Evolutionary conservation across 1,140 invertebrate genomes (phyloP).

Genomic region (Diachasmimorpha longicaudata): DNA sequence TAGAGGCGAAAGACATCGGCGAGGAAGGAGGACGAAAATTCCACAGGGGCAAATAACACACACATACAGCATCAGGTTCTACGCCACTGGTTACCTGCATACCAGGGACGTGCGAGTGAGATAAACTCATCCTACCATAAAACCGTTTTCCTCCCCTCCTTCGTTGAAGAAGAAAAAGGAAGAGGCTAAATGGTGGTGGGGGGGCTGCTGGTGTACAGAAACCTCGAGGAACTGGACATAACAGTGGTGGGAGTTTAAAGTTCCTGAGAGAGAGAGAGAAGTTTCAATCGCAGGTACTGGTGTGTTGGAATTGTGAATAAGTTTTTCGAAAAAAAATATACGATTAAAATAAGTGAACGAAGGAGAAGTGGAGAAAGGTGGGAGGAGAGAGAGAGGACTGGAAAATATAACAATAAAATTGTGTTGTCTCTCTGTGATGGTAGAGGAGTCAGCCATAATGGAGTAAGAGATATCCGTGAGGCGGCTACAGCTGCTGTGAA

Average conservation of each 20-base stretch:
- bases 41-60: constrained; percentile 26
- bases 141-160: background rate
- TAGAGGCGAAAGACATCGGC: background rate
- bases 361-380: constrained; percentile 16
- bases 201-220: constrained; percentile 26
- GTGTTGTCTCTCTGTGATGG: background rate
- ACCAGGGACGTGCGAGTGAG: constrained; percentile 26
- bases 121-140: constrained; percentile 2
- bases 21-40: constrained; percentile 17
- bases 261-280: background rate
- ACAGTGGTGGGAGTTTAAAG: constrained; percentile 30
- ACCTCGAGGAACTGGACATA: constrained; percentile 9
- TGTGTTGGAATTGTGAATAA: background rate
- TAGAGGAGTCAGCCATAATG: constrained; percentile 50
- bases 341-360: background rate
- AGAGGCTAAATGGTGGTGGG: constrained; percentile 18
- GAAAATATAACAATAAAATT: background rate
- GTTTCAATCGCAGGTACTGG: background rate
- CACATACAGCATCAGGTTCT: background rate
- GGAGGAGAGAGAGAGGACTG: constrained; percentile 3
- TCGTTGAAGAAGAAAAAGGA: background rate
- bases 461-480: constrained; percentile 47
- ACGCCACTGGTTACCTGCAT: constrained; percentile 21
- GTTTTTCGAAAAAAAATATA: background rate
- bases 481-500: constrained; percentile 57